Evolutionary conservation across 2,888 invertebrate genomes (phyloP).

Genomic region (Parapristionchus giblindavisi): DNA sequence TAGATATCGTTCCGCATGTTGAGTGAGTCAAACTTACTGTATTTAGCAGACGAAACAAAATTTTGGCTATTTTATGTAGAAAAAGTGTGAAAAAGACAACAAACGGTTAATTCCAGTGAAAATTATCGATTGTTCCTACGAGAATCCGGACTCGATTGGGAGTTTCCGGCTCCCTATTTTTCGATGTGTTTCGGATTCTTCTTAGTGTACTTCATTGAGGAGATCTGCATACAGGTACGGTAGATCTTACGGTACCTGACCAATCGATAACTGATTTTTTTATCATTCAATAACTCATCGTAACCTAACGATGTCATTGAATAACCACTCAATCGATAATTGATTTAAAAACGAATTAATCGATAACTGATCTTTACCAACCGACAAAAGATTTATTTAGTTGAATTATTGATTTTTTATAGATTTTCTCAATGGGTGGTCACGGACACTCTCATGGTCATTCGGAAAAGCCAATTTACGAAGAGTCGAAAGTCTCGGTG

Average conservation of each 20-base stretch:
- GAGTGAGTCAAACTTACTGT: conserved; percentile 45
- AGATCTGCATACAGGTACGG: conserved; percentile 52
- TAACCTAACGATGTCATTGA: too few species aligned
- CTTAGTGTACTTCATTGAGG: conserved; percentile 66
- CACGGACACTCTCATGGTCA: conserved; percentile 52
- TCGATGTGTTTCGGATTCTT: conserved; percentile 67
- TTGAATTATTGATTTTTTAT: too few species aligned
- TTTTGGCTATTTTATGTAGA: too few species aligned
- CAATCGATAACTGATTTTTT: too few species aligned
- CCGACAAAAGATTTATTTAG: too few species aligned
- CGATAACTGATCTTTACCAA: too few species aligned
- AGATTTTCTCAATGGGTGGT: conserved; percentile 54
- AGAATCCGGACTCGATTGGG: conserved; percentile 41
- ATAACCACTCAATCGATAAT: too few species aligned
- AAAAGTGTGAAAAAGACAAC: too few species aligned
- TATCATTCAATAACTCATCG: too few species aligned
- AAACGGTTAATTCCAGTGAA: conserved; percentile 57
- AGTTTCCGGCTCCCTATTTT: conserved; percentile 61
- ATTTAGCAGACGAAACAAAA: not conserved
- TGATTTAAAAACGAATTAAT: too few species aligned
- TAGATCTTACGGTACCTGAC: too few species aligned
- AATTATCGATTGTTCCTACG: conserved; percentile 49
- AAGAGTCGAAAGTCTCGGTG: not conserved
- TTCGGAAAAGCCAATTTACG: not conserved
- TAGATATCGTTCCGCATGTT: conserved; percentile 68